These are phyloP conservation scores for Acrocephalus kingi DNA, from an alignment of 2,113 vertebrate species.

Conservation along the genomic window DNA sequence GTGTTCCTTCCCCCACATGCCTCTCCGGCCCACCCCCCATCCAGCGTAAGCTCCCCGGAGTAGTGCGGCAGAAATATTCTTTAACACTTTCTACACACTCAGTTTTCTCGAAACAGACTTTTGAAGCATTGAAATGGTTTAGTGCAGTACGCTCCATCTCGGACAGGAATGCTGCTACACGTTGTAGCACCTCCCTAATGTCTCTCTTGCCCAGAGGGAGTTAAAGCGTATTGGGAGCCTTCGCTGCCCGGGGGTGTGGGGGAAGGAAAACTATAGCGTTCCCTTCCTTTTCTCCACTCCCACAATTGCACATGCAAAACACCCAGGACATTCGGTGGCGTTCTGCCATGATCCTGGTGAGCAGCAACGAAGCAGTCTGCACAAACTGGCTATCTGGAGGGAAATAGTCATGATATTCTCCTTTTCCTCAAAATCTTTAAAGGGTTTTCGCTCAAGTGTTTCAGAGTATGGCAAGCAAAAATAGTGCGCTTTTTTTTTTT, in stretches of 20 bases:
- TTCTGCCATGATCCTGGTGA: not conserved
- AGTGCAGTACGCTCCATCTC: accelerated
- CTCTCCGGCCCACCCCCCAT: accelerated
- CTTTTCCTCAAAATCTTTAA: not conserved
- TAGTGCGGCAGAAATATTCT: accelerated
- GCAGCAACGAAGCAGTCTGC: not conserved
- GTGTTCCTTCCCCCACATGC: accelerated
- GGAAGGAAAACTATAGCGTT: not conserved
- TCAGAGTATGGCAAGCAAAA: not conserved
- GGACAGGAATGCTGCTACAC: not conserved
- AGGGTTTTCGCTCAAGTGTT: not conserved
- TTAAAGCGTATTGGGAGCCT: not conserved
- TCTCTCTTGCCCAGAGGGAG: accelerated
- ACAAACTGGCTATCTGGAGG: accelerated
- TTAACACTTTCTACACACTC: accelerated
- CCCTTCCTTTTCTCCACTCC: accelerated
- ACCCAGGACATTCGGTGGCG: accelerated
- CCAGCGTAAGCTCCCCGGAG: accelerated
- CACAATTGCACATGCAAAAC: accelerated
- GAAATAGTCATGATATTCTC: accelerated
- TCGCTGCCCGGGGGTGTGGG: not conserved
- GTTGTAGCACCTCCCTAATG: not conserved
- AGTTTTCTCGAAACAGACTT: accelerated
- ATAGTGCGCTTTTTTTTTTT: too few species aligned
- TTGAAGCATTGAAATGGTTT: accelerated